phyloP scores from a whole-genome alignment of 2,888 invertebrate species.

The Drosophila niveifrons region DNA sequence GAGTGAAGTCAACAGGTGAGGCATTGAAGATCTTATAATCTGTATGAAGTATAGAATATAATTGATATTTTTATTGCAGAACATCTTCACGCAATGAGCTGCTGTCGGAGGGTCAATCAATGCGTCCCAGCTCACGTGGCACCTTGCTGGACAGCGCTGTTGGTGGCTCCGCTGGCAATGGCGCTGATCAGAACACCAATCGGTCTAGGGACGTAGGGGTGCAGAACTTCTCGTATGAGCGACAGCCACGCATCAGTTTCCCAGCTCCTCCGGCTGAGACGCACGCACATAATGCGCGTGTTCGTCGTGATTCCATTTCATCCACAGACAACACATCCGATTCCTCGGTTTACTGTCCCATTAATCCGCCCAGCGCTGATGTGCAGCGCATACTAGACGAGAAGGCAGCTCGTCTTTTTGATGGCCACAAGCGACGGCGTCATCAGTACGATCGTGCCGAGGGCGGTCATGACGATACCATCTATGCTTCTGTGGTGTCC shows the following conservation, averaged over 20 bases:
- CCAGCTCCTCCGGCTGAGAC: constrained; percentile 74
- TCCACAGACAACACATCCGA: constrained; percentile 85
- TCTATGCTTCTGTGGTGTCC: constrained; percentile 82
- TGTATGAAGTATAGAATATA: neutral
- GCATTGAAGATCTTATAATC: neutral
- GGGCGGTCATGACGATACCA: constrained; percentile 79
- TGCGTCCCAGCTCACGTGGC: constrained; percentile 72
- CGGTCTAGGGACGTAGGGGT: constrained; percentile 79
- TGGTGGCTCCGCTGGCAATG: constrained; percentile 36
- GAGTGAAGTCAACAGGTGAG: constrained; percentile 80
- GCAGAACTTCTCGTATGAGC: constrained; percentile 83
- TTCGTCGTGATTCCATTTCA: constrained; percentile 80
- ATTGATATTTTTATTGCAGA: constrained; percentile 51
- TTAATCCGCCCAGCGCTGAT: constrained; percentile 83
- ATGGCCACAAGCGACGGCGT: constrained; percentile 80
- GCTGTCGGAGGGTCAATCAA: constrained; percentile 79
- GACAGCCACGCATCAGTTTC: constrained; percentile 74
- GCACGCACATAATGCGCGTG: constrained; percentile 40
- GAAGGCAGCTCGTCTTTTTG: constrained; percentile 82
- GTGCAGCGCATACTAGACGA: constrained; percentile 84
- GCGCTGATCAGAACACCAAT: constrained; percentile 57
- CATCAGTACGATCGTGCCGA: constrained; percentile 83
- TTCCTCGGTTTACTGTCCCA: constrained; percentile 85
- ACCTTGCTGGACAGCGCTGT: constrained; percentile 63
- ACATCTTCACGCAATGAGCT: constrained; percentile 82